These are phyloP conservation scores for Lamellibrachia luymesi DNA, from an alignment of 1,140 invertebrate species.

Conservation along the genomic window DNA sequence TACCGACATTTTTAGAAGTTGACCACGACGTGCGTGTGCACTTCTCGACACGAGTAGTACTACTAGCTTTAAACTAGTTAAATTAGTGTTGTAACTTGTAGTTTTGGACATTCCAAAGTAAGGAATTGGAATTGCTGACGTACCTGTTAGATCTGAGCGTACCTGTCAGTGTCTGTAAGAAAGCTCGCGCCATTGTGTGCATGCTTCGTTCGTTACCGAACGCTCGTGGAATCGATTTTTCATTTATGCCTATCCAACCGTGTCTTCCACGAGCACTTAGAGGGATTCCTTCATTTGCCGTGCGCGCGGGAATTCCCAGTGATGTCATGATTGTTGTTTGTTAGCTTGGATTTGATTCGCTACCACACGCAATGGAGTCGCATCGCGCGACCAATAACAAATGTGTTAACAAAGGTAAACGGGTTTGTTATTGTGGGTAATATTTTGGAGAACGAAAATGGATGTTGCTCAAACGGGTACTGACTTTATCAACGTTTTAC, in stretches of 20 bases:
- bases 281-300: not conserved
- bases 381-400: not conserved
- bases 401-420: not conserved
- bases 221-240: not conserved
- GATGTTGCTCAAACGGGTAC: not conserved
- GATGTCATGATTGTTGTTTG: not conserved
- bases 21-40: not conserved
- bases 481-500: not conserved
- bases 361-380: not conserved
- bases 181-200: not conserved
- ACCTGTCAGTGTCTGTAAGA: not conserved
- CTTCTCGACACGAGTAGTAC: not conserved
- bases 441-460: not conserved
- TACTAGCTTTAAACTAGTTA: not conserved
- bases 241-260: not conserved
- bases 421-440: not conserved
- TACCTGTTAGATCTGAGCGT: not conserved
- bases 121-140: not conserved
- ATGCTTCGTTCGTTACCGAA: constrained; percentile 4
- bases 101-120: not conserved
- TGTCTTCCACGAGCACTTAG: not conserved
- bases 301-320: not conserved
- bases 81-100: not conserved
- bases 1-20: not conserved
- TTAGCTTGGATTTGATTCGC: not conserved